Evolutionary conservation across 2,888 invertebrate genomes (phyloP).

Genomic region (Sipha maydis): DNA sequence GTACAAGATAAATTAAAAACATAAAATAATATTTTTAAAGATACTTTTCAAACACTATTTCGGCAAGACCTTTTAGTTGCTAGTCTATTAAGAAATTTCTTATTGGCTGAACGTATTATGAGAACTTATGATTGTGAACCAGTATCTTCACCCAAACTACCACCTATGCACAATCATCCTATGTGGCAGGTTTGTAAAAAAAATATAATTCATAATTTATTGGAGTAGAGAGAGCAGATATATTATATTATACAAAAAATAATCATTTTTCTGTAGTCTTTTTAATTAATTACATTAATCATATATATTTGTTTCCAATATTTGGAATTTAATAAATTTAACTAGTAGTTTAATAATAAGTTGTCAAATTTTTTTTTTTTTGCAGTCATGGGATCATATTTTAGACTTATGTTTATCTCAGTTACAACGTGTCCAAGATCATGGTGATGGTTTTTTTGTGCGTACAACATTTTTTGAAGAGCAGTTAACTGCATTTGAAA

Average conservation of each 20-base stretch:
- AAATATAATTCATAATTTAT: neutral
- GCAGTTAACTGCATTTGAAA: slow-evolving; percentile 96
- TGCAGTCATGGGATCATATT: slow-evolving; percentile 91
- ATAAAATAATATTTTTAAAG: slow-evolving; percentile 68
- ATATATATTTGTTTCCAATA: too few relatives aligned
- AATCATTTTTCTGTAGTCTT: too few relatives aligned
- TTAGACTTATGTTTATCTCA: slow-evolving; percentile 94
- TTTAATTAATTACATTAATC: too few relatives aligned
- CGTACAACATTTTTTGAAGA: slow-evolving; percentile 96
- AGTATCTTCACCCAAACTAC: slow-evolving; percentile 90
- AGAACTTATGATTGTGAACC: slow-evolving; percentile 97
- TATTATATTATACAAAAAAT: too few relatives aligned
- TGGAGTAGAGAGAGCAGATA: too few relatives aligned
- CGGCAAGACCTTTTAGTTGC: slow-evolving; percentile 98
- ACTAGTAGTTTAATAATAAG: neutral
- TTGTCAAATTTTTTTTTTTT: slow-evolving; percentile 66
- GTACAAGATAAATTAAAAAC: neutral
- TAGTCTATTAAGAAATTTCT: slow-evolving; percentile 94
- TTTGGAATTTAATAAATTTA: too few relatives aligned
- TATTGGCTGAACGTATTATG: slow-evolving; percentile 95
- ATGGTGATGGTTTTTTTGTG: slow-evolving; percentile 67
- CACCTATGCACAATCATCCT: slow-evolving; percentile 88
- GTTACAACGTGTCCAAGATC: slow-evolving; percentile 79
- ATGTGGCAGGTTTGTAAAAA: slow-evolving; percentile 77
- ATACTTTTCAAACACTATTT: slow-evolving; percentile 95